Evolutionary conservation across 1,140 invertebrate species (phyloP).

Genomic region (Arion vulgaris): DNA sequence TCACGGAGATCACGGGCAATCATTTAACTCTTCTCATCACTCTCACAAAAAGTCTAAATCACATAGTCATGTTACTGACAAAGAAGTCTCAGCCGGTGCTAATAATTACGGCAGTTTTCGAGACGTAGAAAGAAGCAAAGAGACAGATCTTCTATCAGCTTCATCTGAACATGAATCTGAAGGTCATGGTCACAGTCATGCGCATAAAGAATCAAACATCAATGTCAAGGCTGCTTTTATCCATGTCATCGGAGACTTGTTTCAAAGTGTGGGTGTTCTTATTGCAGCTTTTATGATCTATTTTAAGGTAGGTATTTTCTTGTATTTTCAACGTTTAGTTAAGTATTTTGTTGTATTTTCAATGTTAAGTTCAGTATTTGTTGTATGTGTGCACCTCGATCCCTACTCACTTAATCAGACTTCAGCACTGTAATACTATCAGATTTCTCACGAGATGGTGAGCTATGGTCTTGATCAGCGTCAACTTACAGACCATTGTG

Average conservation of each 20-base stretch:
- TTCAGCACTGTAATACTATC: no score
- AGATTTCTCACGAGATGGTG: no score
- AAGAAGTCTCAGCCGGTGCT: not conserved
- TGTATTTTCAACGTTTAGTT: no score
- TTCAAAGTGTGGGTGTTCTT: constrained; percentile 96
- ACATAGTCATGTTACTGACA: not conserved
- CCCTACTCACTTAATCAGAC: no score
- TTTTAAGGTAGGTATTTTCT: constrained; percentile 82
- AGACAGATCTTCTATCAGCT: not conserved
- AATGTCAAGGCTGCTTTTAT: constrained; percentile 98
- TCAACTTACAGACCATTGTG: no score
- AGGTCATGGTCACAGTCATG: not conserved
- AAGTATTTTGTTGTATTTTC: no score
- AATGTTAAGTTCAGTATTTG: no score
- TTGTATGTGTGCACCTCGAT: no score
- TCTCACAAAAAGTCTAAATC: not conserved
- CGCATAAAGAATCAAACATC: constrained; percentile 80
- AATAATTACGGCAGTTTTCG: constrained; percentile 25
- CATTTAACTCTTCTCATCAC: no score
- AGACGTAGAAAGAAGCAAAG: not conserved
- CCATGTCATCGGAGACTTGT: constrained; percentile 96
- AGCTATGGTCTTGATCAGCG: no score
- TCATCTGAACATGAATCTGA: not conserved
- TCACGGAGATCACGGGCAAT: constrained; percentile 10
- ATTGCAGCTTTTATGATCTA: constrained; percentile 94